Evolutionary conservation across 1,140 invertebrate genomes (phyloP), one percentile per base, ranked within the genome.

Genomic region (Papilio glaucus): DNA sequence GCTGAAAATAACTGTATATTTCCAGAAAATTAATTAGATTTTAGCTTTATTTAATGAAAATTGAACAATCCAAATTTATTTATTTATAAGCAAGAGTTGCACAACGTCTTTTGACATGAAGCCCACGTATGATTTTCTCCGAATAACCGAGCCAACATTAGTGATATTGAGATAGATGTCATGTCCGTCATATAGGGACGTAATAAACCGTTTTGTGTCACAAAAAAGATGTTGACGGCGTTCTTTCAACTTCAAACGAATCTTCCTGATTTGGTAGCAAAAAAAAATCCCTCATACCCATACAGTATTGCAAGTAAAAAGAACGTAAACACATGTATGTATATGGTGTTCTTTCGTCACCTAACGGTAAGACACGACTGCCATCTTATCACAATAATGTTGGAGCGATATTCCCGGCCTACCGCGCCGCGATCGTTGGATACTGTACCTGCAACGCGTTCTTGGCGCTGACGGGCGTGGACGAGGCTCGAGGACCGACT

Each of bases 371-470:
- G 49, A 57, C 24, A 57, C 21, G 49, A 57, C 18, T 24, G 24
- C 49, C 24, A 57, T 33, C 8, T 26, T 12, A 24, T 12, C 24
- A 0, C 7, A n/a, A 49, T 18, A 21, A 57, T 18, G 49, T 57
- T 9, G 49, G 4, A 10, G 24, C 21, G 10, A 26, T 57, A 49
- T 49, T 3, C 49, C 49, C 49, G 33, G 72, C 76, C 76, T 91
- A 93, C 84, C 91, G 88, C 77, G 91, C 91, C 70, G 87, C 89
- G 75, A 93, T 91, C 70, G 88, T 90, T 70, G 88, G 80, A 80
- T 90, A 93, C 84, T 82, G 88, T 93, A 94, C 93, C 93, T 94
- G 93, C 72, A 94, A 85, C 65, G 93, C 90, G 84, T 93, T 92
- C 88, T 93, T 94, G 78, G 92, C 92, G 71, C 90, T 92, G 76